Conservation (phyloP, 2,888 invertebrate genomes). For the Philonicus albiceps region DNA sequence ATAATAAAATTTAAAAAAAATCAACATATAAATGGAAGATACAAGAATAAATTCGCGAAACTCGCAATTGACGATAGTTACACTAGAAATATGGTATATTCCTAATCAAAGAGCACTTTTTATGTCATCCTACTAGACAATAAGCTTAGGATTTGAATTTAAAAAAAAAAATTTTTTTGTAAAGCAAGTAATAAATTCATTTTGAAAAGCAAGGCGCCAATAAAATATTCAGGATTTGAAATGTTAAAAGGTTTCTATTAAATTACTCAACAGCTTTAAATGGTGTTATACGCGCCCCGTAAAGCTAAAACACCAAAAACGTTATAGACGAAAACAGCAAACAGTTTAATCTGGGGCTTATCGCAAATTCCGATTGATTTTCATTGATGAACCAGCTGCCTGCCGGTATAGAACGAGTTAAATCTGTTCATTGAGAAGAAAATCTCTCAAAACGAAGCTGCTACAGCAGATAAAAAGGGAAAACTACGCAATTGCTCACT, state of each 20-base stretch:
- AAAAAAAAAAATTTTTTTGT: too few relatives aligned
- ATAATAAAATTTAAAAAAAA: too few relatives aligned
- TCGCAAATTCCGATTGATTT: background rate
- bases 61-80: too few relatives aligned
- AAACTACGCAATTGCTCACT: background rate
- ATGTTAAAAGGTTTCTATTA: background rate
- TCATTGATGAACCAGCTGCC: background rate
- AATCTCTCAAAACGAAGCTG: background rate
- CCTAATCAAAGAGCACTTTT: too few relatives aligned
- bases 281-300: background rate
- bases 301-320: background rate
- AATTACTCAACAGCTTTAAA: background rate
- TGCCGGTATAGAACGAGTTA: background rate
- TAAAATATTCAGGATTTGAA: background rate
- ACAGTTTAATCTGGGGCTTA: background rate
- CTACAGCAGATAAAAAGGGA: background rate
- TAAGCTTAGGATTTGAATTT: too few relatives aligned
- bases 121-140: too few relatives aligned
- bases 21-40: too few relatives aligned
- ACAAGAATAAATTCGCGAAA: too few relatives aligned
- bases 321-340: background rate
- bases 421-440: background rate
- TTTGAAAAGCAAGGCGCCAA: background rate
- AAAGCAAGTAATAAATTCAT: background rate
- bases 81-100: background rate